Conservation (phyloP, 2,113 vertebrate species). For the Ictalurus punctatus region DNA sequence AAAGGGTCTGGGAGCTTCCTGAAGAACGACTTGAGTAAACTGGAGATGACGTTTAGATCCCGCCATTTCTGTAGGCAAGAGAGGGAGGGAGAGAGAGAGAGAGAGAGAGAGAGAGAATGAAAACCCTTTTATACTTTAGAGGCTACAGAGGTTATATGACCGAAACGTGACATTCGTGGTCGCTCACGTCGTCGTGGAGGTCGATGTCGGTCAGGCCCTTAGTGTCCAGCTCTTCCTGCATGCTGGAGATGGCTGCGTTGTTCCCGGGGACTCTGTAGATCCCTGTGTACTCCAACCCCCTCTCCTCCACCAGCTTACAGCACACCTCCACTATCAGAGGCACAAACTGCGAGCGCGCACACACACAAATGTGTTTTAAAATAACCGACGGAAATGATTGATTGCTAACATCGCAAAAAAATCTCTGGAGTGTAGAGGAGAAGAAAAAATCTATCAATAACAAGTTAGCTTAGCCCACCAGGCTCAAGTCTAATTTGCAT, state of each 20-base stretch:
- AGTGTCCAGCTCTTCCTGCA: slow-evolving; percentile 97
- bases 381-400: background rate
- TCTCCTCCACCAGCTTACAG: slow-evolving; percentile 96
- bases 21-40: slow-evolving; percentile 98
- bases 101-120: background rate
- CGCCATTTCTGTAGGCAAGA: slow-evolving; percentile 88
- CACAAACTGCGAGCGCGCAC: slow-evolving; percentile 79
- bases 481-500: background rate
- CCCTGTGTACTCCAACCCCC: slow-evolving; percentile 94
- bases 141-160: background rate
- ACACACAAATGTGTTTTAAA: background rate
- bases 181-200: slow-evolving; percentile 88
- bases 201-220: slow-evolving; percentile 93
- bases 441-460: background rate
- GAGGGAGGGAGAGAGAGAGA: background rate
- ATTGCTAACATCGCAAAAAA: background rate
- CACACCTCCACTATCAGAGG: slow-evolving; percentile 97
- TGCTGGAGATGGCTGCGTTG: slow-evolving; percentile 95
- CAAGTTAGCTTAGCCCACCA: background rate
- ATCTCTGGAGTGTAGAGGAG: background rate
- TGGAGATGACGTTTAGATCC: slow-evolving; percentile 98
- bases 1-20: slow-evolving; percentile 97
- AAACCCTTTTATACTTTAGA: background rate
- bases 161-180: background rate
- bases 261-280: slow-evolving; percentile 98